Base-by-base conservation (phyloP, 2,113 vertebrate species). In the Propithecus coquereli region DNA sequence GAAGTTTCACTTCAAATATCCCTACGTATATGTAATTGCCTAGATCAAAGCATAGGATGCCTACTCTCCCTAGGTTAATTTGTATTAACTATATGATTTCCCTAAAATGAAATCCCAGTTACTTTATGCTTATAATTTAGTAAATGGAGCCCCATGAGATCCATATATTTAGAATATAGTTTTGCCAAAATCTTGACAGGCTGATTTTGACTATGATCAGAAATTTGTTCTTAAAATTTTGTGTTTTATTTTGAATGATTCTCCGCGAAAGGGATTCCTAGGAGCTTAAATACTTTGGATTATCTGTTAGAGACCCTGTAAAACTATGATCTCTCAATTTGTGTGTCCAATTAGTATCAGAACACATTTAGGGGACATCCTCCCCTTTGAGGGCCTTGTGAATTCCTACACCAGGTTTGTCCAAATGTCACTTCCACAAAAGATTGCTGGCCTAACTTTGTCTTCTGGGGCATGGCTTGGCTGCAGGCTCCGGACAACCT, bases 221-320 rank as follows among this genome's bases (percentile, higher is more conserved):
- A 97, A 84, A 63, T 68, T 54, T 89, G 14, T 91, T 85, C 63
- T 85, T 90, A 79, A 95, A 52, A 82, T 89, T 94, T 40, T 66
- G 13, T 94, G 30, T 34, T 90, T 94, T 80, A 59, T 87, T 95
- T 94, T 87, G 87, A 94, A 45, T 43, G 34, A 3, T 81, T 87
- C 4, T 40, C 14, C 47, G 32, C 47, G 10, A 79, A 82, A 96
- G 63, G 30, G 5, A 93, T 61, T 80, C 34, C 34, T 7, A 91
- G 50, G 27, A 93, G 93, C 47, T 89, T 91, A 73, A 88, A 45
- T 61, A 32, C 17, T 92, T 76, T 22, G 52, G 23, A 37, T 88
- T 57, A 10, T 70, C 45, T 74, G 14, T 25, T n/a, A 16, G 3
- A 73, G 45, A 70, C 17, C 45, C 12, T 34, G 7, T 80, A 30